Evolutionary conservation across 1,140 invertebrate genomes (phyloP).

Genomic region (Tetragonula clypearis): DNA sequence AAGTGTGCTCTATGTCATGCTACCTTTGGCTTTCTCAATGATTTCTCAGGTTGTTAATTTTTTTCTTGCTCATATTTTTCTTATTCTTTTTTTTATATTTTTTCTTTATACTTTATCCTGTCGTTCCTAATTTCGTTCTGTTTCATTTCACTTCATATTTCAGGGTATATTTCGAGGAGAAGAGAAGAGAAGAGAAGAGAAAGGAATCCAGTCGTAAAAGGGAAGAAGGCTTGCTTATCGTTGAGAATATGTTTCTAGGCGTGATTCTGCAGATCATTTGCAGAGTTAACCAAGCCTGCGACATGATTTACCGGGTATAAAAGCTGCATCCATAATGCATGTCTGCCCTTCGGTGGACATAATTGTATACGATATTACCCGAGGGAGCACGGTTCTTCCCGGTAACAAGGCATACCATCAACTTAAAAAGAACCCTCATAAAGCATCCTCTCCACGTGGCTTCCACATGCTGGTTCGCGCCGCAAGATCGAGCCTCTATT

Average conservation of each 20-base stretch:
- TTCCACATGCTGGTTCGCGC: conserved; percentile 35
- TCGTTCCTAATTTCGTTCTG: neutral
- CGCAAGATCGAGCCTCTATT: conserved; percentile 65
- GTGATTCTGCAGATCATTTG: conserved; percentile 71
- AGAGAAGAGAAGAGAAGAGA: neutral
- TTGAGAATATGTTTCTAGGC: neutral
- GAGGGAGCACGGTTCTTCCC: conserved; percentile 72
- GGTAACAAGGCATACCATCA: conserved; percentile 80
- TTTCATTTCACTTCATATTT: too few species aligned
- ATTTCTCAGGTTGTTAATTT: neutral
- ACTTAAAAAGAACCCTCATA: conserved; percentile 46
- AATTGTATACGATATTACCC: conserved; percentile 80
- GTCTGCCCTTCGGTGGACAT: conserved; percentile 75
- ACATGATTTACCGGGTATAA: conserved; percentile 72
- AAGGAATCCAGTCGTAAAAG: neutral
- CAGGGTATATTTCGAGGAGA: too few species aligned
- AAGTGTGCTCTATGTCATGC: conserved; percentile 81
- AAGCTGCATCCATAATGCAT: conserved; percentile 76
- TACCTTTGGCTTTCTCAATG: conserved; percentile 16
- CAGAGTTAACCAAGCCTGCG: conserved; percentile 78
- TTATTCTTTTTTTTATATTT: too few species aligned
- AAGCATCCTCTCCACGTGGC: conserved; percentile 38
- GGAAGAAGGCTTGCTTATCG: conserved; percentile 22
- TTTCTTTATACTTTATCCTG: neutral
- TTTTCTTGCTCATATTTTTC: neutral